Base-by-base conservation (phyloP, 1,140 invertebrate species). In the Pseudachorutes palmiensis region DNA sequence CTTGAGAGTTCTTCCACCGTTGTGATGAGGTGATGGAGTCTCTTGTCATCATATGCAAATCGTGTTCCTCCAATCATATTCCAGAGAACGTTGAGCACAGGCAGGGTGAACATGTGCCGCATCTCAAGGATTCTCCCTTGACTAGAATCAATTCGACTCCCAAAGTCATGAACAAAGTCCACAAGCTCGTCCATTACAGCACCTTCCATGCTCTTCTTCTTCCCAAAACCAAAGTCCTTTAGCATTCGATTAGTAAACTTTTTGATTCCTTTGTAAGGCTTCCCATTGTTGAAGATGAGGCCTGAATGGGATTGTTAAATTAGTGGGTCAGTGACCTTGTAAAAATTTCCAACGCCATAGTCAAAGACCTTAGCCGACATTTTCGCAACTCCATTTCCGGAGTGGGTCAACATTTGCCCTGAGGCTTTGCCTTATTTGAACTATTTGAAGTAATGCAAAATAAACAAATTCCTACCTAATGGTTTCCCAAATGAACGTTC, bases 81-180 rank as follows among this genome's bases (percentile, higher is more conserved):
- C 72, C 72, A 74, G 19, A 74, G 45, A 41, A 74, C 69, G 31
- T 74, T 74, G 5, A 74, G 64, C 5, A 74, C 69, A 12, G 72
- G 68, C 24, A 74, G 62, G 2, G 69, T 74, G 41, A 74, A 74
- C 60, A 64, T 68, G 31, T 71, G 72, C 24, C 71, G 29, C 67
- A 74, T 67, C 19, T 45, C 28, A 5, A 73, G 55, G 30, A 64
- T 55, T 33, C 59, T 62, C 26, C 28, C 29, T 19, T 62, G n/a
- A 14, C 59, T 32, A n/a, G 2, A 41, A 33, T 65, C 64, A 0
- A 70, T 61, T 58, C 48, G 69, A 28, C 62, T 31, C 14, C 62
- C 31, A 31, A 73, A 73, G 48, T 67, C n/a, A 55, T 70, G 49
- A 12, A 73, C 31, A 49, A 73, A 73, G 61, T 73, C 69, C n/a